Evolutionary conservation across 2,797 vertebrate genomes (phyloP).

Genomic region (Rousettus madagascariensis): DNA sequence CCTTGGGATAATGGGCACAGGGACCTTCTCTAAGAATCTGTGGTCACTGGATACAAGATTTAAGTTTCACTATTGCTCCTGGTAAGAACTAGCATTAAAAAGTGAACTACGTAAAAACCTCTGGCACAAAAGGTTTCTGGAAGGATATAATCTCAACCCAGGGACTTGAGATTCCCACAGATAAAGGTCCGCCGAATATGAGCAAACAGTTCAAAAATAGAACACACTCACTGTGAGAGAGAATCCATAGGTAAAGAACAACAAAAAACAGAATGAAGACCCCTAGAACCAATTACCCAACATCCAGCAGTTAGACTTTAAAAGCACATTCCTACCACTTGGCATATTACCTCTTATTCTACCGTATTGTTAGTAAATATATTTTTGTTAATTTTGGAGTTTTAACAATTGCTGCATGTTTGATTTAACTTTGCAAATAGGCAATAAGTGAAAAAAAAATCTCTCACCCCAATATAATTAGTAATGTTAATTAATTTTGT

Average conservation of each 20-base stretch:
- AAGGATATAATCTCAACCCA: background rate
- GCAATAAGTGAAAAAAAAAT: background rate
- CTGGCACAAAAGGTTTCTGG: background rate
- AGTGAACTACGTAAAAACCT: background rate
- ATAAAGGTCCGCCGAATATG: background rate
- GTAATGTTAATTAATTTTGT: background rate
- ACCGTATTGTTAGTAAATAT: background rate
- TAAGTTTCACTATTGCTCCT: background rate
- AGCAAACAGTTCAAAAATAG: background rate
- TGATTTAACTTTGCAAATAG: background rate
- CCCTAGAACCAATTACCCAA: background rate
- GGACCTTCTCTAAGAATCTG: background rate
- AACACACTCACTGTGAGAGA: background rate
- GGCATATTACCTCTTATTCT: background rate
- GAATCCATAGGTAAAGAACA: background rate
- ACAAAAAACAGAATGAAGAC: background rate
- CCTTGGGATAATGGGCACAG: background rate
- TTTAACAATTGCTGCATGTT: background rate
- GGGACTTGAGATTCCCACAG: background rate
- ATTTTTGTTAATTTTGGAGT: background rate
- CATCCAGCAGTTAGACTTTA: background rate
- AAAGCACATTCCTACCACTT: background rate
- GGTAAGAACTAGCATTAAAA: background rate
- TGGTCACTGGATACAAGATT: background rate
- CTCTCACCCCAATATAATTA: background rate